Conservation (phyloP, 2,113 vertebrate genomes). For the Eleginops maclovinus region DNA sequence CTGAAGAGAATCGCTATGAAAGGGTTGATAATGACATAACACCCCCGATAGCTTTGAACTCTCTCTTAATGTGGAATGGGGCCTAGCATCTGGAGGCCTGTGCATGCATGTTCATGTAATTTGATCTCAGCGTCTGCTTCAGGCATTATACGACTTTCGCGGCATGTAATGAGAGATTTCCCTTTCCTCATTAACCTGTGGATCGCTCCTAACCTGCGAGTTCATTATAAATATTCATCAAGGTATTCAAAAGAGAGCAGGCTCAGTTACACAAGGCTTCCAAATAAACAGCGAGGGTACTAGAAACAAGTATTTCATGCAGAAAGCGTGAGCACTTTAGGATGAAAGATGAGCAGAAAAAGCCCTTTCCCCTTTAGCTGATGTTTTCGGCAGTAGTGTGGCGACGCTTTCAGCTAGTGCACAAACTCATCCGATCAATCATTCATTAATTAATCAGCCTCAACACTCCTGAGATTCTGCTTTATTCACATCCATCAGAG, state of each 20-base stretch:
- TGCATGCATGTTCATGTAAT: conserved; percentile 66
- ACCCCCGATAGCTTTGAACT: conserved; percentile 70
- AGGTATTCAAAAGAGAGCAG: conserved; percentile 2
- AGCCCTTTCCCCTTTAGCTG: neutral
- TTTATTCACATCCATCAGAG: conserved; percentile 15
- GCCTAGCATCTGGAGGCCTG: conserved; percentile 63
- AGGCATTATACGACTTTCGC: conserved; percentile 66
- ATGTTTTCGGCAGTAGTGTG: neutral
- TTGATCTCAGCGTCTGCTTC: conserved; percentile 73
- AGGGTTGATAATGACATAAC: conserved; percentile 73
- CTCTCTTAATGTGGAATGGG: conserved; percentile 59
- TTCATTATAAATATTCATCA: conserved; percentile 67
- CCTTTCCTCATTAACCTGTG: conserved; percentile 72
- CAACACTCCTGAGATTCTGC: conserved; percentile 1
- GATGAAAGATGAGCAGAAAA: conserved; percentile 16
- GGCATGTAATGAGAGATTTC: conserved; percentile 71
- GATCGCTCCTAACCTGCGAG: conserved; percentile 54
- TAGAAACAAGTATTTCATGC: conserved; percentile 20
- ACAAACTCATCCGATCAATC: conserved; percentile 9
- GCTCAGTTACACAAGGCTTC: conserved; percentile 9
- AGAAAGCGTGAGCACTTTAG: conserved; percentile 8
- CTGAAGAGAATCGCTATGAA: conserved; percentile 64
- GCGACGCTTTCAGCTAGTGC: neutral
- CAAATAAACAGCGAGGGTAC: conserved; percentile 21
- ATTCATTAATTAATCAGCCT: conserved; percentile 10